Evolutionary conservation across 2,888 invertebrate genomes (phyloP).

Genomic region (Limnephilus rhombicus): DNA sequence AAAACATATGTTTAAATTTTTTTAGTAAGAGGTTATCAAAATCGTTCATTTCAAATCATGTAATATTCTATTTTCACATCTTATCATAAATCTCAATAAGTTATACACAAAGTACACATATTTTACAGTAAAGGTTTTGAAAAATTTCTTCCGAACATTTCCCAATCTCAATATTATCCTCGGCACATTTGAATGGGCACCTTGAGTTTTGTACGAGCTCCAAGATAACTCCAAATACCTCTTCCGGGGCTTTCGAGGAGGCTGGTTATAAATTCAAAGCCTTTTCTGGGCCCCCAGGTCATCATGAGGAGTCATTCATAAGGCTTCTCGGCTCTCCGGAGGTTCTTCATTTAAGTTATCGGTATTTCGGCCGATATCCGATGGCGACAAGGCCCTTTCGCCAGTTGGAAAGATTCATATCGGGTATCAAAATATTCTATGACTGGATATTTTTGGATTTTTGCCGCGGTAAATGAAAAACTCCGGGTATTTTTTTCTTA

Average conservation of each 20-base stretch:
- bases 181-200: neutral
- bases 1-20: no score
- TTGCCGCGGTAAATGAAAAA: neutral
- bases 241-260: neutral
- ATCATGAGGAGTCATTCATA: constrained; percentile 18
- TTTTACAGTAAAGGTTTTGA: neutral
- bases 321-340: constrained; percentile 19
- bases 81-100: neutral
- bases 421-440: neutral
- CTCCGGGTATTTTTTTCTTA: neutral
- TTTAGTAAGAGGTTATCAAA: no score
- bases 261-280: constrained; percentile 28
- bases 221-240: constrained; percentile 22
- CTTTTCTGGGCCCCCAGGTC: constrained; percentile 11
- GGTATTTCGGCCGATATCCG: constrained; percentile 14
- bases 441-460: neutral
- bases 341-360: constrained; percentile 15
- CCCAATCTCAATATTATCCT: neutral
- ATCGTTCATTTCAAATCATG: neutral
- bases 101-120: neutral
- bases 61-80: neutral
- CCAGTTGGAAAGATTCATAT: neutral
- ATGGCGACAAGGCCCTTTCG: neutral
- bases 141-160: neutral
- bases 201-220: constrained; percentile 1